Evolutionary conservation across 2,888 invertebrate genomes (phyloP), one percentile per base, ranked within the genome.

Genomic region (Drosophila anomelani): DNA sequence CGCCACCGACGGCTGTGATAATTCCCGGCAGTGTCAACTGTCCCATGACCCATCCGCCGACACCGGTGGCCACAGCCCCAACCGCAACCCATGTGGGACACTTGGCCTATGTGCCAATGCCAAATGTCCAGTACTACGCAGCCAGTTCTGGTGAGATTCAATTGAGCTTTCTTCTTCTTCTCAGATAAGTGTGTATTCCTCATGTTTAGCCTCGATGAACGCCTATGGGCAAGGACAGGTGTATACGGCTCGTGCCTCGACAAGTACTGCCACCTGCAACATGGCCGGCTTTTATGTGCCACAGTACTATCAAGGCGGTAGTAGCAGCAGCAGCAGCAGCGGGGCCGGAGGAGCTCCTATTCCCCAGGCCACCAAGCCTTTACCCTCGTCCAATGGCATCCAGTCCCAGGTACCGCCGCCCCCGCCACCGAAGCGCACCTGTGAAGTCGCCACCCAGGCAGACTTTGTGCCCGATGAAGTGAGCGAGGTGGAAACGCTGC

Each of bases 391-490:
- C 3, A 43, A 7, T 9, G 43, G 56, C 7, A 59, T 41, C 6
- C 88, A 85, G 43, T 73, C 79, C 0, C 57, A 53, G 29, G 4
- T 59, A 0, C 13, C 6, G 9, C 0, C 49, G 0, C 12, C 12
- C 1, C n/a, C 51, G 1, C 20, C 15, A 3, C 32, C 59, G 0
- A 79, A 67, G 23, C 56, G 51, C 9, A 29, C 32, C 43, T 62
- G 62, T n/a, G 75, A 88, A 72, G 89, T 54, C 4, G 38, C 43
- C 41, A 88, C 75, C 6, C 85, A 85, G 54, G 81, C 72, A 3
- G 74, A 83, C 39, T 4, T 60, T 46, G 58, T 29, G 36, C 53
- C 5, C 43, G 49, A 56, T 39, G 8, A 85, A 84, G 61, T 26
- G 0, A 12, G 55, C 9, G 62, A 36, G 12, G 17, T n/a, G 3